phyloP scores from a whole-genome alignment of 1,140 invertebrate species.

The Cecropterus lyciades region DNA sequence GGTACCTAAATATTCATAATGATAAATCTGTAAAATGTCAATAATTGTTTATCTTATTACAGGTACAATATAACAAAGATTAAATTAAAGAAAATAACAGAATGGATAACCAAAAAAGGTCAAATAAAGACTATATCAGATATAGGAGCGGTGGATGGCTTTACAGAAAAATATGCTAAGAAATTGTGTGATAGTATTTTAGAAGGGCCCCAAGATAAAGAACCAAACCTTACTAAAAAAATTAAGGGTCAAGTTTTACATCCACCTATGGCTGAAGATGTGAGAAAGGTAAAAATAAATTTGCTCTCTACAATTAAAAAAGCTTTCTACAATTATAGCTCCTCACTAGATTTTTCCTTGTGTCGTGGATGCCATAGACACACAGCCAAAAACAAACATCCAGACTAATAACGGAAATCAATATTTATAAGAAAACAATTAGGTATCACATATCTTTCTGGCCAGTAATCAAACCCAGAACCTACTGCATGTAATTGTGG shows the following conservation, averaged over 20 bases:
- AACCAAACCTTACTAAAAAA: conserved; percentile 44
- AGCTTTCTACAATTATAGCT: too few relatives aligned
- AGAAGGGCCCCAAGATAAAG: conserved; percentile 41
- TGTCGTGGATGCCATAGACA: too few relatives aligned
- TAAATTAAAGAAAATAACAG: conserved; percentile 59
- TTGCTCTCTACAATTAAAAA: too few relatives aligned
- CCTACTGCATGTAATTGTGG: too few relatives aligned
- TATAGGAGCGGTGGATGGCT: conserved; percentile 62
- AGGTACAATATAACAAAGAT: conserved; percentile 72
- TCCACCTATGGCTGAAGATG: conserved; percentile 55
- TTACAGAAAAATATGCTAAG: conserved; percentile 56
- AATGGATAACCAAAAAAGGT: conserved; percentile 64
- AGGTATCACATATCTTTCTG: too few relatives aligned
- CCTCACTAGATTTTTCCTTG: too few relatives aligned
- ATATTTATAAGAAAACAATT: too few relatives aligned
- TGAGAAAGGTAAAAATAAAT: conserved; percentile 61
- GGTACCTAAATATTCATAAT: too few relatives aligned
- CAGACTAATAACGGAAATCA: too few relatives aligned
- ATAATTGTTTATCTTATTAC: not conserved
- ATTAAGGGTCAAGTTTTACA: conserved; percentile 74
- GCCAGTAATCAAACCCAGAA: too few relatives aligned
- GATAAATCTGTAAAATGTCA: too few relatives aligned
- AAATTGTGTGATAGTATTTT: conserved; percentile 72
- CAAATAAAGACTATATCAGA: conserved; percentile 58
- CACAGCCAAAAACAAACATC: too few relatives aligned